Percentiles rank a stretch among this genome's conserved stretches.
phyloP scores from a whole-genome alignment of 2,888 invertebrate genomes.

The Hypomecis atomaria region DNA sequence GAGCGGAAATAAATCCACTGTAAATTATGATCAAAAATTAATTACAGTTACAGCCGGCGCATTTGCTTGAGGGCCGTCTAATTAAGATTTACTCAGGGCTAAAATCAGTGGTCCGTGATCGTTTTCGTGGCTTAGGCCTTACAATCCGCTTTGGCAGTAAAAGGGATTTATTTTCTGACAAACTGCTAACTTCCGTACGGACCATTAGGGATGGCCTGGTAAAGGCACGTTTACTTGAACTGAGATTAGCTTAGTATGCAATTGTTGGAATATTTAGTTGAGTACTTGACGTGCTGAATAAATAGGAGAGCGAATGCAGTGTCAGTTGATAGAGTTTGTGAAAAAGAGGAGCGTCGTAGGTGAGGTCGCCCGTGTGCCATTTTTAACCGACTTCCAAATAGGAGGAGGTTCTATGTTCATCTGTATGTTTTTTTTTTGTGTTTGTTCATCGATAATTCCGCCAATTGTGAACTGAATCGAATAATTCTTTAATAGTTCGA shows the following conservation, averaged over 20 bases:
- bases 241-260: not conserved
- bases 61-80: constrained; percentile 29
- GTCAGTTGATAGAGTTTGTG: no score
- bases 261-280: not conserved
- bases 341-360: no score
- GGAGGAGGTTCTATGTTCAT: no score
- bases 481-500: no score
- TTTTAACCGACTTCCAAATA: no score
- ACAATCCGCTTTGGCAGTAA: constrained; percentile 39
- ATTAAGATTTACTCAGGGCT: constrained; percentile 41
- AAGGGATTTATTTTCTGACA: constrained; percentile 43
- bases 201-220: constrained; percentile 28
- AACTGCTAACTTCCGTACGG: constrained; percentile 38
- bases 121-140: constrained; percentile 36
- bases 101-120: constrained; percentile 35
- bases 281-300: no score
- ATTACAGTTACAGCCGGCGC: constrained; percentile 17
- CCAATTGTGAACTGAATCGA: no score
- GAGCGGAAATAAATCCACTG: constrained; percentile 2
- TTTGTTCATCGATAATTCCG: no score
- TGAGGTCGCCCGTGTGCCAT: no score
- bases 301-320: not conserved
- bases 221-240: constrained; percentile 15
- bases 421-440: no score
- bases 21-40: constrained; percentile 23